Evolutionary conservation across 2,888 invertebrate genomes (phyloP), one percentile per base, ranked within the genome.

Genomic region (Phortica magna): DNA sequence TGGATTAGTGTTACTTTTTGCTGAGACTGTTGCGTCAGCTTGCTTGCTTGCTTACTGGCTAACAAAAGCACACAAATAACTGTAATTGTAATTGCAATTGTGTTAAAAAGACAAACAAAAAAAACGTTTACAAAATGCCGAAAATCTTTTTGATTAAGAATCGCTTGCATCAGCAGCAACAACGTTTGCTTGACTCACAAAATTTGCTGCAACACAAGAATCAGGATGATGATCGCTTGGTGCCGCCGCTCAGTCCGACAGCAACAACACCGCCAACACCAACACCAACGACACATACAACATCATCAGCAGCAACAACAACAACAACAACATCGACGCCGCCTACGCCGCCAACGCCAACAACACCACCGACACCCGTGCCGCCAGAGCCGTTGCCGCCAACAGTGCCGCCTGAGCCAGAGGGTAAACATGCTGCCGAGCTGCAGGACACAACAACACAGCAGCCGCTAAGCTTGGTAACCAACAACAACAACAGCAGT

Each of bases 71-170:
- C 22, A 7, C 53, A 72, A 74, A 57, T 17, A 67, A 67, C 22
- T 64, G 42, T 14, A 64, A 43, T 41, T 48, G 73, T 73, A 72
- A 12, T 57, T 22, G 41, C 59, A 72, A 42, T n/a, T n/a, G n/a
- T n/a, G n/a, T n/a, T n/a, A 71, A 70, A 80, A 71, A 10, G n/a
- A 72, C 9, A 72, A 31, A 75, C 57, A 74, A 76, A 17, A 75
- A 72, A n/a, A 76, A 68, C 41, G 65, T 41, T 41, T 4, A 65
- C 76, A 91, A 87, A 89, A 97, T 97, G 97, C 97, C 97, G 94
- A 97, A 97, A 94, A 97, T 97, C 93, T 97, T 97, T 93, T 93
- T 97, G 89, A 96, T 97, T 89, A 97, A 97, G 93, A 96, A 97
- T 92, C 95, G 97, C 91, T 94, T 97, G 93, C 96, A 96, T 88